phyloP scores from a whole-genome alignment of 2,888 invertebrate genomes.

The Cheilosia vernalis region DNA sequence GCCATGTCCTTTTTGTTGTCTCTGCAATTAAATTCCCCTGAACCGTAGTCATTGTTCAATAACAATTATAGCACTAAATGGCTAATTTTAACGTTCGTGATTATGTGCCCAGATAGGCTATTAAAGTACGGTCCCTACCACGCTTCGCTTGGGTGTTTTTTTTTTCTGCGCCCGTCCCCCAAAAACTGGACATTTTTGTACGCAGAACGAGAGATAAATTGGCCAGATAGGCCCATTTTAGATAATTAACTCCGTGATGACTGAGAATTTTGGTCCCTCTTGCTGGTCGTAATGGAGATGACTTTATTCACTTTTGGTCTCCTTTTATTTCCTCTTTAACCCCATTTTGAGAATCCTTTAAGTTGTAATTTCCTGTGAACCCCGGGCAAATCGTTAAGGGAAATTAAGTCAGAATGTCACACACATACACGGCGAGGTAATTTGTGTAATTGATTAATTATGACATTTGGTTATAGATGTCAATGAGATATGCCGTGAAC shows the following conservation, averaged over 20 bases:
- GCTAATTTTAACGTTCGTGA: conserved; percentile 70
- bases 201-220: conserved; percentile 39
- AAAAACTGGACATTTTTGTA: conserved; percentile 27
- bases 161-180: neutral
- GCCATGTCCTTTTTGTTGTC: conserved; percentile 25
- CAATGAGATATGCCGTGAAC: conserved; percentile 58
- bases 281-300: conserved; percentile 23
- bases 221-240: conserved; percentile 62
- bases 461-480: conserved; percentile 44
- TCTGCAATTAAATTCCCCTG: conserved; percentile 40
- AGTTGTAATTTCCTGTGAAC: conserved; percentile 9
- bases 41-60: conserved; percentile 58
- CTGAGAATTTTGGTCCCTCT: conserved; percentile 23
- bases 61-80: conserved; percentile 69
- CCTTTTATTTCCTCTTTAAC: conserved; percentile 41
- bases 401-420: neutral
- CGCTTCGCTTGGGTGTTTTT: neutral
- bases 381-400: conserved; percentile 10
- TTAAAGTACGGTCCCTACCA: conserved; percentile 34
- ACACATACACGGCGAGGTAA: conserved; percentile 20
- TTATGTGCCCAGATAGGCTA: conserved; percentile 64
- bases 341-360: conserved; percentile 23
- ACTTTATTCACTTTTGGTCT: conserved; percentile 42
- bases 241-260: conserved; percentile 62
- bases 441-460: conserved; percentile 70